Evolutionary conservation across 2,888 invertebrate genomes (phyloP), one percentile per base, ranked within the genome.

Genomic region (Calameuta pallipes): DNA sequence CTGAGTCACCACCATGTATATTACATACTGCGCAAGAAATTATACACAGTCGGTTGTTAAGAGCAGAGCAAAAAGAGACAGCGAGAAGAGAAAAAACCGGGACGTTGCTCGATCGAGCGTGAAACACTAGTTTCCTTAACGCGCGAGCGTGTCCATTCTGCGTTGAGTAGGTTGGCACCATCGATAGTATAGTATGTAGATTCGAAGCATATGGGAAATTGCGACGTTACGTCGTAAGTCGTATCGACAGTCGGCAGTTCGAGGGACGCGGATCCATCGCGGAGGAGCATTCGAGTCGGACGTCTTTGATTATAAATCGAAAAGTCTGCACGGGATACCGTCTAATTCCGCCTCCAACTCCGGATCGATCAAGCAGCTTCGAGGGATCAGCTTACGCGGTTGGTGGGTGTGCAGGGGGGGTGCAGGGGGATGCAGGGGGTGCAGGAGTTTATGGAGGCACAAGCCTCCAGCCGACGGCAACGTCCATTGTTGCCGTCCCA

Each of bases 1-100:
- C 84, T 83, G 83, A 84, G 82, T 84, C 83, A 84, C 80, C 82
- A 73, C 79, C 75, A 82, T 83, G 82, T 84, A 82, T 82, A 83
- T 84, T 79, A 75, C 79, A 82, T 82, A 80, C 82, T 75, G 73
- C 79, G 68, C 71, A 34, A 73, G 79, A 74, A 71, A 75, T 75
- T 37, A 79, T 68, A 35, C 74, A 73, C 71, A 75, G 56, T 69
- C 69, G 68, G 77, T 74, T 69, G 11, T 69, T 37, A 41, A 41
- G 41, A 74, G 71, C 68, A 37, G 74, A 69, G 31, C 41, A 15
- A 69, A 71, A 15, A 68, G 70, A n/a, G 23, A 68, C 30, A 30
- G 36, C 75, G 69, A 78, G 78, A 80, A 81, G 79, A 75, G 37
- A 70, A 70, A 70, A 70, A 70, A 78, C 76, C 75, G 78, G 78